phyloP scores from a whole-genome alignment of 2,113 vertebrate species.

The Lamprotornis superbus region DNA sequence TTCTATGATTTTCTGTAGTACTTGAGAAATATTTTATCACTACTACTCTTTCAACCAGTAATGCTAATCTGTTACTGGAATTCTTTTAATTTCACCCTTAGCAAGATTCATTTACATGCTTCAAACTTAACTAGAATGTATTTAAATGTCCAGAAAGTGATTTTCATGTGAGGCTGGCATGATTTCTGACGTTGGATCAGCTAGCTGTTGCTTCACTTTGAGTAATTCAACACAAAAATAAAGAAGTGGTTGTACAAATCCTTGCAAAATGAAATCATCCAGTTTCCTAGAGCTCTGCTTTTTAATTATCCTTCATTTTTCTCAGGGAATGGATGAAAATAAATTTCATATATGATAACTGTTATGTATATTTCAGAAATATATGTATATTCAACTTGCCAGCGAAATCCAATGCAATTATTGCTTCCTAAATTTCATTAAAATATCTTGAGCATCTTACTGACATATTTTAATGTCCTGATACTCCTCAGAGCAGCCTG shows the following conservation, averaged over 20 bases:
- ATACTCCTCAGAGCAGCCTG: not conserved
- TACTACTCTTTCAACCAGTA: not conserved
- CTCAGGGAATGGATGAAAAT: not conserved
- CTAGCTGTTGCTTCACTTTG: slow-evolving; percentile 3
- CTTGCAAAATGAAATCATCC: slow-evolving; percentile 10
- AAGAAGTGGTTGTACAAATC: slow-evolving; percentile 10
- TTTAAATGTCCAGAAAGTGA: not conserved
- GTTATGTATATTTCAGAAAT: not conserved
- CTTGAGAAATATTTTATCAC: not conserved
- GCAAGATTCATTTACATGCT: not conserved
- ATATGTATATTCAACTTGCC: not conserved
- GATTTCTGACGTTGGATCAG: slow-evolving; percentile 11
- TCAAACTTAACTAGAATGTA: not conserved
- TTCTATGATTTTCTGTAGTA: not conserved
- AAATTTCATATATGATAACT: not conserved
- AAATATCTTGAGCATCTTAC: not conserved
- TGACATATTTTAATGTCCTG: not conserved
- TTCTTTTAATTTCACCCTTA: not conserved
- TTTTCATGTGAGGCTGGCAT: not conserved
- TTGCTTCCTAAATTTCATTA: not conserved
- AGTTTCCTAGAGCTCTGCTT: not conserved
- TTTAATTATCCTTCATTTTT: not conserved
- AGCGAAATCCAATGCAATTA: not conserved
- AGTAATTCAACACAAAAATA: slow-evolving; percentile 23
- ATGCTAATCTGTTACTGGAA: not conserved